Base-by-base conservation (phyloP, 2,797 vertebrate genomes). In the Chaetodon trifasciatus region DNA sequence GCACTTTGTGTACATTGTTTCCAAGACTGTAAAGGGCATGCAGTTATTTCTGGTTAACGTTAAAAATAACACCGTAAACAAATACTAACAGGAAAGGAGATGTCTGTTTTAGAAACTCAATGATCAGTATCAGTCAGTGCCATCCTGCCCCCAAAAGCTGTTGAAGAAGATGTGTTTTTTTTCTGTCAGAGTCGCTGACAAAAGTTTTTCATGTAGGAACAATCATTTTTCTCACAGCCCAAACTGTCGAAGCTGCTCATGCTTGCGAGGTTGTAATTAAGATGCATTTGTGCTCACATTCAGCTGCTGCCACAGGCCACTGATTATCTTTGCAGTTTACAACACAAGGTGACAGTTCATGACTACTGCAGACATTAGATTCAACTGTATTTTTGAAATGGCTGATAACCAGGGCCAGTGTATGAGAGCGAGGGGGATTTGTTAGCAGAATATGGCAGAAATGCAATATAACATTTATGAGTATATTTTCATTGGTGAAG, bases 1-100 rank as follows among this genome's bases (percentile, higher is more conserved):
- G 62, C 82, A 86, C 88, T 91, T 86, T 89, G 76, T 87, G 71
- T 84, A 71, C 47, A 65, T 73, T 66, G 66, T 71, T 84, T 79
- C 32, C 17, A 35, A 74, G 56, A 74, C 75, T 74, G n/a, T 69
- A 82, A 60, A 55, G 10, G 57, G 11, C 46, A 66, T 64, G 55
- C 50, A 77, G 32, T 70, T 42, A 6, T 70, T 49, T 74, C 58
- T 62, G 32, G 70, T 75, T 70, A 32, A 74, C 11, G 0, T 46
- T 63, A 32, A 80, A 67, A 37, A 15, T 9, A 46, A 28, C 37
- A 57, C 21, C 49, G 62, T 35, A 61, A 71, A 50, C 50, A 60
- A n/a, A 80, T 50, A 8, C 9, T 8, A 50, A 66, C 35, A 21
- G 17, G 17, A 61, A 12, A 62, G 46, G 42, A 74, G 62, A 50